These are phyloP conservation scores for Drosophila recens DNA, from an alignment of 2,888 invertebrate genomes.

Conservation along the genomic window DNA sequence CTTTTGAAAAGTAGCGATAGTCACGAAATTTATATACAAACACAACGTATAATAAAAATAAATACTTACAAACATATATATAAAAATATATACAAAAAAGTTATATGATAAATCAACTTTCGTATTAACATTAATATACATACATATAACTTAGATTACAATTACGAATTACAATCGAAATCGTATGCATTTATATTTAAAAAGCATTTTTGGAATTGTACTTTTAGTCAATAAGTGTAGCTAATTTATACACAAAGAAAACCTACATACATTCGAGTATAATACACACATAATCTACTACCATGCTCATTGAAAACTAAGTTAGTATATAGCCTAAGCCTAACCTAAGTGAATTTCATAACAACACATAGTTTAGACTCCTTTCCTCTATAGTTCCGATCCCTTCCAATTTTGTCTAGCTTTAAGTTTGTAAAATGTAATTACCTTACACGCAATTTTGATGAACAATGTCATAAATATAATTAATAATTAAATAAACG, in stretches of 20 bases:
- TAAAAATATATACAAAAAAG: slow-evolving; percentile 53
- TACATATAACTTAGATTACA: slow-evolving; percentile 34
- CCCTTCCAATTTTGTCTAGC: slow-evolving; percentile 25
- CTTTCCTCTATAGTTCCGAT: slow-evolving; percentile 6
- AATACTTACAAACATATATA: slow-evolving; percentile 29
- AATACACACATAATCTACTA: slow-evolving; percentile 38
- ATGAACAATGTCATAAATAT: slow-evolving; percentile 71
- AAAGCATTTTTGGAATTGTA: slow-evolving; percentile 80
- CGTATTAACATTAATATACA: slow-evolving; percentile 47
- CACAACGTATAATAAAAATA: slow-evolving; percentile 25
- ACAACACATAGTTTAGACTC: slow-evolving; percentile 40
- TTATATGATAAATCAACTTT: slow-evolving; percentile 53
- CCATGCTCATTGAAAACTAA: slow-evolving; percentile 46
- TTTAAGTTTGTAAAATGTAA: slow-evolving; percentile 74
- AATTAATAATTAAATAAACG: slow-evolving; percentile 74
- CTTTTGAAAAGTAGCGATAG: slow-evolving; percentile 41
- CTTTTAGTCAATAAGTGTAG: slow-evolving; percentile 64
- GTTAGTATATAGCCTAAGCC: slow-evolving; percentile 53
- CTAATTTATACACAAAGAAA: slow-evolving; percentile 61
- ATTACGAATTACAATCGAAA: slow-evolving; percentile 55
- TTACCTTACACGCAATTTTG: slow-evolving; percentile 72
- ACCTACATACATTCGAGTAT: slow-evolving; percentile 22
- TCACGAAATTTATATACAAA: slow-evolving; percentile 41
- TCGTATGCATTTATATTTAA: slow-evolving; percentile 78
- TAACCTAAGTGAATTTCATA: slow-evolving; percentile 59